Conservation (phyloP, 2,797 vertebrate genomes). For the Periophthalmus magnuspinnatus region DNA sequence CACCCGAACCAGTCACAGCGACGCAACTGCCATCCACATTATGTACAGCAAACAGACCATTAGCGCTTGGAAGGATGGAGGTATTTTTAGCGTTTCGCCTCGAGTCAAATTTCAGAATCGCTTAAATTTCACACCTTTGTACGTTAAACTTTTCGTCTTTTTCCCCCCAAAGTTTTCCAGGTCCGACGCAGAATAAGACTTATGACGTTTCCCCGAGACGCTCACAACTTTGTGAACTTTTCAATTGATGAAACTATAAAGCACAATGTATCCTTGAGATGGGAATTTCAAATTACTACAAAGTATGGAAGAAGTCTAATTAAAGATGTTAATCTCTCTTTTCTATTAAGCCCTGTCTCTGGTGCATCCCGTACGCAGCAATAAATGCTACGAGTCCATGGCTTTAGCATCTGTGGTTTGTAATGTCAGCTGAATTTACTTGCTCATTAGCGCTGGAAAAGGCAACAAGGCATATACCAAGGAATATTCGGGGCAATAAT, state of each 20-base stretch:
- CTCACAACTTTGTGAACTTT: neutral
- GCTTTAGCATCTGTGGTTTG: neutral
- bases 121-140: conserved; percentile 1
- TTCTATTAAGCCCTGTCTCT: neutral
- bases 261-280: neutral
- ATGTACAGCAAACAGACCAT: conserved; percentile 52
- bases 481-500: neutral
- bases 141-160: neutral
- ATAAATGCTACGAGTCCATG: neutral
- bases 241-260: neutral
- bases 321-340: conserved; percentile 4
- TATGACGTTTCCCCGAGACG: neutral
- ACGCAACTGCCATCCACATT: conserved; percentile 42
- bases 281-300: conserved; percentile 1
- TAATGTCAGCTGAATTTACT: neutral
- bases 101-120: neutral
- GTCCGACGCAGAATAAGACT: no score
- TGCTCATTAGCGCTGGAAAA: neutral
- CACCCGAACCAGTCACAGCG: conserved; percentile 14
- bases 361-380: neutral
- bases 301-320: neutral
- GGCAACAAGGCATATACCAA: neutral
- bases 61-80: neutral
- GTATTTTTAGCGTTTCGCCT: conserved; percentile 3
- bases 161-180: no score